phyloP scores from a whole-genome alignment of 2,888 invertebrate species.

The Pocota personata region DNA sequence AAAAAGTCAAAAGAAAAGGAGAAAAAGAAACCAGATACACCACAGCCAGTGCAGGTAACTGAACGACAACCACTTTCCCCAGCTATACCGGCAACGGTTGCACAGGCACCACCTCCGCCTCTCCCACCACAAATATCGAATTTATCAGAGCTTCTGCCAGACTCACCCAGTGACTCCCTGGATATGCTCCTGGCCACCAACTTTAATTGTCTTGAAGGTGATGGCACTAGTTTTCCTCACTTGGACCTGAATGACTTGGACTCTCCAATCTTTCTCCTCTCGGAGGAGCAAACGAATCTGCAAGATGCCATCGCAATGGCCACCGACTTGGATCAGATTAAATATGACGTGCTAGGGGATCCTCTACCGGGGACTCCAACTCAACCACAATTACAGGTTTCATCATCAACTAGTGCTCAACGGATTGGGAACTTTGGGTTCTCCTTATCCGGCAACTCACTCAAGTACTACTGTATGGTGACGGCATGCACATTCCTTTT shows the following conservation, averaged over 20 bases:
- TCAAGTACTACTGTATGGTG: constrained; percentile 79
- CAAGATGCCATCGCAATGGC: constrained; percentile 76
- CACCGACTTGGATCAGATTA: constrained; percentile 71
- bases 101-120: neutral
- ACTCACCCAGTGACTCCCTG: constrained; percentile 69
- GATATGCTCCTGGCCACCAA: constrained; percentile 53
- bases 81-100: neutral
- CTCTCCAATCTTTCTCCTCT: constrained; percentile 45
- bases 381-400: neutral
- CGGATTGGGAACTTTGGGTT: constrained; percentile 78
- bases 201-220: constrained; percentile 53
- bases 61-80: neutral
- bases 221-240: constrained; percentile 57
- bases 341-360: constrained; percentile 45
- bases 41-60: constrained; percentile 30
- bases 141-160: constrained; percentile 75
- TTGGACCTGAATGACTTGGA: constrained; percentile 61
- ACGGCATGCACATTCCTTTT: constrained; percentile 79
- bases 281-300: constrained; percentile 75
- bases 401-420: constrained; percentile 37
- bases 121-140: constrained; percentile 55
- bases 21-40: constrained; percentile 12
- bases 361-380: neutral
- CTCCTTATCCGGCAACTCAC: constrained; percentile 42
- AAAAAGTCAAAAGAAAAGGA: constrained; percentile 55